Conservation (phyloP, 2,888 invertebrate genomes). For the Cosmia trapezina region DNA sequence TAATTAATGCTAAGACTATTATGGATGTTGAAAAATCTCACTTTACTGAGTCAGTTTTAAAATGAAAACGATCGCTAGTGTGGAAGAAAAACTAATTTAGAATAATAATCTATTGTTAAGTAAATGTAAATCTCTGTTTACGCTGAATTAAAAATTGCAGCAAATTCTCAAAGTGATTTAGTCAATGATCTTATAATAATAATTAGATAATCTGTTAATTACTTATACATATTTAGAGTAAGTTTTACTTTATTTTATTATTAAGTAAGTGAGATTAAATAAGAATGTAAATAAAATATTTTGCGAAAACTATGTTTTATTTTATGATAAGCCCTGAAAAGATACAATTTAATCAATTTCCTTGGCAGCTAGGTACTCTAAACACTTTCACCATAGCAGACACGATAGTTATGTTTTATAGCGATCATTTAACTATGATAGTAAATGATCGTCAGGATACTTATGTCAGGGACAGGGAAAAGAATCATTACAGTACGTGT, state of each 20-base stretch:
- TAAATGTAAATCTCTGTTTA: not conserved
- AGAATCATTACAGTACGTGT: not conserved
- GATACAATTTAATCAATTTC: not conserved
- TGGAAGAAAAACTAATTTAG: not conserved
- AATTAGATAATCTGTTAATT: constrained; percentile 19
- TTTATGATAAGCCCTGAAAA: not conserved
- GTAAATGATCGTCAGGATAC: too few species aligned
- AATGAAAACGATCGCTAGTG: not conserved
- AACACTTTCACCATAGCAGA: too few species aligned
- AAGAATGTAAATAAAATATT: constrained; percentile 25
- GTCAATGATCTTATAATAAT: constrained; percentile 24
- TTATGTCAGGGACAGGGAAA: not conserved
- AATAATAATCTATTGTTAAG: not conserved
- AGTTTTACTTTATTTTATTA: not conserved
- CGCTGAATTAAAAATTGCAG: constrained; percentile 7
- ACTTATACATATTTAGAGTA: constrained; percentile 1
- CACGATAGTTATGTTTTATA: too few species aligned
- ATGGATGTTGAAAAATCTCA: not conserved
- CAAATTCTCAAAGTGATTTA: constrained; percentile 33
- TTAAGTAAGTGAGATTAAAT: constrained; percentile 31
- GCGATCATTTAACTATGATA: too few species aligned
- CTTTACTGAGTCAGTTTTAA: not conserved
- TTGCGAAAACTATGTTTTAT: constrained; percentile 10
- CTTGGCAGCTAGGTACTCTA: not conserved
- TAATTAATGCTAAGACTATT: too few species aligned